Evolutionary conservation across 2,888 invertebrate genomes (phyloP).

Genomic region (Empis stercorea): DNA sequence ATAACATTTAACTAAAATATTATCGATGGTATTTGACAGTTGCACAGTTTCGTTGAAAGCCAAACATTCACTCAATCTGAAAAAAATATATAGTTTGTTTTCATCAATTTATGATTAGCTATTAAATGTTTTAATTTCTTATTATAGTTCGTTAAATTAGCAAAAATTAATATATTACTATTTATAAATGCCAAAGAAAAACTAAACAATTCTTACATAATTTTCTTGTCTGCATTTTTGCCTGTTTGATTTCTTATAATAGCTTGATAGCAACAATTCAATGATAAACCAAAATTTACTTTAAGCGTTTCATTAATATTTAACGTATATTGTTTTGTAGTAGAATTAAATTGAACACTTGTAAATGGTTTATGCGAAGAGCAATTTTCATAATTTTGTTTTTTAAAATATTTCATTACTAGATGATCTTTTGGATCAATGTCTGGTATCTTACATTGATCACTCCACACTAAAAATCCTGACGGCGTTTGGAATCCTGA

Average conservation of each 20-base stretch:
- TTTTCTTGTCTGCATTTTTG: slow-evolving; percentile 21
- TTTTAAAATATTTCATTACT: slow-evolving; percentile 40
- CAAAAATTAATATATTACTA: no score
- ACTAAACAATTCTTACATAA: slow-evolving; percentile 17
- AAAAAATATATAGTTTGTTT: not conserved
- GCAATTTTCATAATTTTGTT: slow-evolving; percentile 42
- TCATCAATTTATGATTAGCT: not conserved
- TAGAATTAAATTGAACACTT: slow-evolving; percentile 20
- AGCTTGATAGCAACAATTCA: slow-evolving; percentile 30
- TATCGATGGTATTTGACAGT: slow-evolving; percentile 34
- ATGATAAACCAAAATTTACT: slow-evolving; percentile 9
- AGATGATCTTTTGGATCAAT: slow-evolving; percentile 45
- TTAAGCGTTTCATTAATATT: slow-evolving; percentile 21
- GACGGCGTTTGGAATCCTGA: no score
- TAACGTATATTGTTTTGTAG: slow-evolving; percentile 22
- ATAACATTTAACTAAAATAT: slow-evolving; percentile 42
- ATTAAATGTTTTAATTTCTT: no score
- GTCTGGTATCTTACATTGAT: slow-evolving; percentile 49
- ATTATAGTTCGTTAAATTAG: no score
- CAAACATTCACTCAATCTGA: slow-evolving; percentile 32
- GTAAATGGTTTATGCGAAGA: slow-evolving; percentile 29
- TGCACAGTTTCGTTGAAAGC: slow-evolving; percentile 33
- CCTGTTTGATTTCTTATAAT: slow-evolving; percentile 24
- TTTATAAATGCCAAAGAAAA: not conserved
- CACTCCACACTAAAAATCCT: slow-evolving; percentile 40